Base-by-base conservation (phyloP, 2,797 vertebrate genomes). In the Argyrosomus regius region DNA sequence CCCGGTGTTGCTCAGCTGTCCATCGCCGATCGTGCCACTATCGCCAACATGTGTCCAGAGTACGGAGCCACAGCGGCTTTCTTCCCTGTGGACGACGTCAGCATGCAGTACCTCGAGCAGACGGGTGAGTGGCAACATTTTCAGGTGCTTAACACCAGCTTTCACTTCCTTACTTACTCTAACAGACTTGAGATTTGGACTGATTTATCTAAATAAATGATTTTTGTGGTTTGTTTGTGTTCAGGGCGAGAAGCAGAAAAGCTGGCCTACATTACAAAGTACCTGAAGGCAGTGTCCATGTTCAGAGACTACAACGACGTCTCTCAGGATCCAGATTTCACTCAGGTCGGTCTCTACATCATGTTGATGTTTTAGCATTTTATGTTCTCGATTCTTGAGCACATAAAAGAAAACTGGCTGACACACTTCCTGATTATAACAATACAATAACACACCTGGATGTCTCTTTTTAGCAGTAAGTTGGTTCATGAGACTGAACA, bases 1-100 rank as follows among this genome's bases (percentile, higher is more conserved):
- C 96, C 97, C 0, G 98, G 98, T 12, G 97, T 99, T n/a, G 94
- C 96, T 73, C 97, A 97, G 72, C 88, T 99, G 60, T 99, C 98
- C 24, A 98, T 99, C 46, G 98, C 98, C 26, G 98, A 99, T 91
- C 91, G 98, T 83, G 98, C 98, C 84, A 99, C 98, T 16, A 98
- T 99, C 75, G 96, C 98, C 81, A 99, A 99, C 91, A 99, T 99
- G 98, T 99, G 98, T 83, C 98, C 98, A 0, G 98, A 99, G 81
- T 99, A 99, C 0, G 98, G 98, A 28, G 98, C 98, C 43, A 99
- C 98, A 0, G 98, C 97, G 1, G 98, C 97, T 1, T 99, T 97
- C 90, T 99, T 99, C 88, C 98, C 98, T 0, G 97, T 99, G 53
- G 98, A 99, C 81, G 76, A 96, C 20, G 86, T 98, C 88, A 98